A percentile compares a stretch with the other conserved stretches of the same genome.
These are phyloP conservation scores for Nycticryphes semicollaris DNA, from an alignment of 2,113 vertebrate species.

Conservation along the genomic window DNA sequence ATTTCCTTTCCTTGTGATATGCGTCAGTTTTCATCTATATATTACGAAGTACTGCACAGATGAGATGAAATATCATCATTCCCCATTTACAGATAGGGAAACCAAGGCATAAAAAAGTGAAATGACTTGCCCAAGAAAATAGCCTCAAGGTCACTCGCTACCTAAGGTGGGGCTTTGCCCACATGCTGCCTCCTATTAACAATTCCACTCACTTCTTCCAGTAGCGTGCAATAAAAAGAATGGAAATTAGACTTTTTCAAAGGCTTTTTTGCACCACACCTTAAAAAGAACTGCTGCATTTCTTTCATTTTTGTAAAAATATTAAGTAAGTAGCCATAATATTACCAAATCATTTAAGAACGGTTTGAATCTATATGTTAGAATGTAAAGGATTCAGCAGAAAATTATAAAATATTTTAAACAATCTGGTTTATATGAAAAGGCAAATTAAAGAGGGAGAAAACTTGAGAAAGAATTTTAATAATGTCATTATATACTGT, in stretches of 20 bases:
- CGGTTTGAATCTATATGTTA: conserved; percentile 50
- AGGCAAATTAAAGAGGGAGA: conserved; percentile 50
- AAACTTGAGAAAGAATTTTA: conserved; percentile 66
- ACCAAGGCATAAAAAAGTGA: conserved; percentile 6
- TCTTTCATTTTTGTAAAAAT: conserved; percentile 17
- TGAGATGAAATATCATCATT: conserved; percentile 2
- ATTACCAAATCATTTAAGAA: conserved; percentile 55
- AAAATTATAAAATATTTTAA: conserved; percentile 57
- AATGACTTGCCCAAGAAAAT: conserved; percentile 11
- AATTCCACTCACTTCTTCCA: conserved; percentile 59
- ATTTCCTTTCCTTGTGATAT: conserved; percentile 65
- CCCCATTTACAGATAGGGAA: background rate
- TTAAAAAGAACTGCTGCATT: conserved; percentile 68
- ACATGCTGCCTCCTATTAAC: conserved; percentile 53
- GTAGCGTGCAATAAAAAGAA: conserved; percentile 69
- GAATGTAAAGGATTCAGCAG: conserved; percentile 17
- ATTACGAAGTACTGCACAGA: conserved; percentile 23
- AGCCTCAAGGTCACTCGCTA: conserved; percentile 48
- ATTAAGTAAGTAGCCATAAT: conserved; percentile 53
- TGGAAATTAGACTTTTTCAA: conserved; percentile 63
- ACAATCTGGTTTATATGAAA: conserved; percentile 52
- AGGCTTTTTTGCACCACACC: conserved; percentile 56
- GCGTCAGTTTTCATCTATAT: background rate
- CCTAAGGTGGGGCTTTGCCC: conserved; percentile 39
- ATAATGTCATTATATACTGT: conserved; percentile 65